Base-by-base conservation (phyloP, 2,797 vertebrate genomes). In the Sebastiscus tertius region DNA sequence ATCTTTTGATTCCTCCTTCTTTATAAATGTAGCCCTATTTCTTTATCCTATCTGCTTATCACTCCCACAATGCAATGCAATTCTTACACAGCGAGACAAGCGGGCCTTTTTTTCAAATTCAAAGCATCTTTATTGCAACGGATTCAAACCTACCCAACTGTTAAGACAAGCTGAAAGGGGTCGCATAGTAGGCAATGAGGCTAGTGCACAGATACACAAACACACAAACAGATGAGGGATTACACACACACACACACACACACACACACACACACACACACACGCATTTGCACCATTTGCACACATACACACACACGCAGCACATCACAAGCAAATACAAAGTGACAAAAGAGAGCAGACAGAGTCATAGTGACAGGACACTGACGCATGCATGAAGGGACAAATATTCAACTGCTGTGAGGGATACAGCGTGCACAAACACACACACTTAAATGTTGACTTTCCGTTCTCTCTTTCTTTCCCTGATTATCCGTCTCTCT, bases 311-410 rank as follows among this genome's bases (percentile, higher is more conserved):
- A 58, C 69, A 82, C 72, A 61, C 27, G 31, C 20, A 63, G 73
- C 64, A 80, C 72, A 77, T 81, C 70, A 69, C 55, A 84, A 75
- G 83, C 77, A 91, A 91, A 93, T 83, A 64, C 65, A 83, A 88
- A 91, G 83, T 92, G 92, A 90, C 89, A 91, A 84, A 89, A 83
- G 70, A 83, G 59, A 81, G 76, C 76, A 91, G 84, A 87, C 79
- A 85, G 81, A 90, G 87, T 86, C 54, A 79, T 27, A 71, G 84
- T 89, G 90, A 89, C 88, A 90, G 90, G 75, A 87, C 73, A 82
- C 78, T 87, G 87, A 90, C 64, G 69, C 90, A 82, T 80, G 87
- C 80, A 87, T 82, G 63, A 85, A 77, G 49, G 65, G 83, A 85
- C 71, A 88, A 88, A 86, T 83, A 84, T 89, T 79, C 85, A 85